Evolutionary conservation across 2,888 invertebrate genomes (phyloP).

Genomic region (Metallyticus violacea): DNA sequence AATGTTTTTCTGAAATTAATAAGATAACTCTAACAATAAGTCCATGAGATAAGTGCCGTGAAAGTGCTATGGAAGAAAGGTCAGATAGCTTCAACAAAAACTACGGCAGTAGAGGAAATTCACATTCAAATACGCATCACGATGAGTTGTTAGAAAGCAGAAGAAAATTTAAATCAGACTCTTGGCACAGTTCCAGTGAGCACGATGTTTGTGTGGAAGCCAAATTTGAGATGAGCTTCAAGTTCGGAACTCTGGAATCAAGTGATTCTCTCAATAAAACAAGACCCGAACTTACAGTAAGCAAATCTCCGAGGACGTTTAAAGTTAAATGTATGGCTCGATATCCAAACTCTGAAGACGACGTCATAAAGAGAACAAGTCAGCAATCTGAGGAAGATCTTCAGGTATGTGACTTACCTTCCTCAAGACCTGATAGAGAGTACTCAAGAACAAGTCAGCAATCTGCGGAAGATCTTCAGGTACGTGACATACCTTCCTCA

Average conservation of each 20-base stretch:
- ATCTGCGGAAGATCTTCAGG: background rate
- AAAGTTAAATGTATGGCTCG: background rate
- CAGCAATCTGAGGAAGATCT: too few relatives aligned
- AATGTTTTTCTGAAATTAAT: too few relatives aligned
- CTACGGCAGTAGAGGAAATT: too few relatives aligned
- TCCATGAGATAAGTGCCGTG: too few relatives aligned
- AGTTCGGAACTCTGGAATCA: background rate
- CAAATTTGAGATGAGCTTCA: background rate
- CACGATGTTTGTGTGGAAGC: background rate
- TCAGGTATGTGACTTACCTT: background rate
- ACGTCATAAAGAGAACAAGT: too few relatives aligned
- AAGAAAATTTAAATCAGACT: background rate
- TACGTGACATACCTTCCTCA: background rate
- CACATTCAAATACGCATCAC: too few relatives aligned
- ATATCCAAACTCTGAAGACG: background rate
- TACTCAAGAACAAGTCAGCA: background rate
- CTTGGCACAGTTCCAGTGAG: background rate
- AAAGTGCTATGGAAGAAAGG: background rate
- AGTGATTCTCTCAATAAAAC: background rate
- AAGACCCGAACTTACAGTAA: too few relatives aligned
- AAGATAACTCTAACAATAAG: too few relatives aligned
- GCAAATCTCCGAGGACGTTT: too few relatives aligned
- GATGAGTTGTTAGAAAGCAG: background rate
- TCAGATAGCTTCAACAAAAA: background rate
- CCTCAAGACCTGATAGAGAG: background rate